Evolutionary conservation across 2,888 invertebrate genomes (phyloP).

Genomic region (Ophion slaviceki): DNA sequence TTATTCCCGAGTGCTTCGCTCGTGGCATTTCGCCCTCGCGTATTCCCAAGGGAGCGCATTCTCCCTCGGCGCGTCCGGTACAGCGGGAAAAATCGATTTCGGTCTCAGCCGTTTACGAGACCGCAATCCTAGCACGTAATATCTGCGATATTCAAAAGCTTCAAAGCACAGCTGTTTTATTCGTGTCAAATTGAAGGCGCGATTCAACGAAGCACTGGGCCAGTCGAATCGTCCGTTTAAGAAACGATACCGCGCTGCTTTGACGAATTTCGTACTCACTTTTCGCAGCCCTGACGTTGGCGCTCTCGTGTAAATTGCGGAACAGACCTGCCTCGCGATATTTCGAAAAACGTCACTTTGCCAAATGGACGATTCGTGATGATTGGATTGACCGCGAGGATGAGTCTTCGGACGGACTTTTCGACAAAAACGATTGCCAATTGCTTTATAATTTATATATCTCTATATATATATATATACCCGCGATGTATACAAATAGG

Average conservation of each 20-base stretch:
- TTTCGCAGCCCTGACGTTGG: neutral
- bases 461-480: neutral
- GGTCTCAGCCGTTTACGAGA: constrained; percentile 41
- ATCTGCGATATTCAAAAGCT: neutral
- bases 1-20: constrained; percentile 2
- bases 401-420: constrained; percentile 55
- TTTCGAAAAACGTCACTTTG: neutral
- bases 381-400: constrained; percentile 2
- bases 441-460: constrained; percentile 5
- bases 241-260: neutral
- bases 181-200: neutral
- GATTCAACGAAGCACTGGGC: neutral
- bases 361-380: neutral
- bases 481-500: constrained; percentile 20
- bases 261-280: neutral
- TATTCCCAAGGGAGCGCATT: constrained; percentile 59
- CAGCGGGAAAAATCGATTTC: constrained; percentile 62
- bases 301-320: neutral
- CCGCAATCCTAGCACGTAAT: neutral
- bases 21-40: constrained; percentile 23
- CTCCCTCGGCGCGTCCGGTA: constrained; percentile 57
- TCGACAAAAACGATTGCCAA: constrained; percentile 35
- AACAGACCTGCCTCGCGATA: neutral
- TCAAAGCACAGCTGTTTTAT: too few species aligned
- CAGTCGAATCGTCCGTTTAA: neutral